These are phyloP conservation scores for Drosophila crucigera DNA, from an alignment of 2,888 invertebrate genomes.

Conservation along the genomic window DNA sequence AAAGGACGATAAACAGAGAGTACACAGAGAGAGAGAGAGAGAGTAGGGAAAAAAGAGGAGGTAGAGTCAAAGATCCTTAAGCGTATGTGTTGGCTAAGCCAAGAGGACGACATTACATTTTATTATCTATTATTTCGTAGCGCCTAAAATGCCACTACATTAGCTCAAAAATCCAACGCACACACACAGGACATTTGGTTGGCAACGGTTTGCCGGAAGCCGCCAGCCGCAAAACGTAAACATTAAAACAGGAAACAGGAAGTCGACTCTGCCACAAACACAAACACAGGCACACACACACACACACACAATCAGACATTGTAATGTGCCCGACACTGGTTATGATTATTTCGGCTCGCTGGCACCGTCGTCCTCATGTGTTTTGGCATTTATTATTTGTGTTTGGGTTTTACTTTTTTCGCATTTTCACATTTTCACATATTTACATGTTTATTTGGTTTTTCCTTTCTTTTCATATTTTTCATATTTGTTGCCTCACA, in stretches of 20 bases:
- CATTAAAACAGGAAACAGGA: conserved; percentile 78
- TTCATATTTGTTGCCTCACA: conserved; percentile 17
- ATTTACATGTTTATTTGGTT: conserved; percentile 8
- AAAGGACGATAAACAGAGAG: conserved; percentile 21
- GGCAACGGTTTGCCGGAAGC: conserved; percentile 47
- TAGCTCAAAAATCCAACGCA: conserved; percentile 68
- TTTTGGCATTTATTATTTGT: conserved; percentile 52
- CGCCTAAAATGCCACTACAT: conserved; percentile 75
- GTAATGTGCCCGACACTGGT: conserved; percentile 62
- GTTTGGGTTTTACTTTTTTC: conserved; percentile 26
- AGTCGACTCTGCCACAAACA: conserved; percentile 61
- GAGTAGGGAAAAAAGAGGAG: not conserved
- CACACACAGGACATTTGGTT: conserved; percentile 38
- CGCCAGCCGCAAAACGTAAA: conserved; percentile 72
- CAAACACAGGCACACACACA: conserved; percentile 41
- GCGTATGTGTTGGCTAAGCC: conserved; percentile 58
- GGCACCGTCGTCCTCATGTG: conserved; percentile 26
- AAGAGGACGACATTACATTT: conserved; percentile 78
- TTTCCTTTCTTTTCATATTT: not conserved
- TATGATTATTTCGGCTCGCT: conserved; percentile 76
- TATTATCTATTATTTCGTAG: conserved; percentile 77
- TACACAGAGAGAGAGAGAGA: not conserved
- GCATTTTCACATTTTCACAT: conserved; percentile 26
- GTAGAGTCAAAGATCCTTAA: conserved; percentile 12
- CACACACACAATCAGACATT: conserved; percentile 36